These are phyloP conservation scores for Hippocampus abdominalis DNA, from an alignment of 2,113 vertebrate genomes.

Conservation along the genomic window DNA sequence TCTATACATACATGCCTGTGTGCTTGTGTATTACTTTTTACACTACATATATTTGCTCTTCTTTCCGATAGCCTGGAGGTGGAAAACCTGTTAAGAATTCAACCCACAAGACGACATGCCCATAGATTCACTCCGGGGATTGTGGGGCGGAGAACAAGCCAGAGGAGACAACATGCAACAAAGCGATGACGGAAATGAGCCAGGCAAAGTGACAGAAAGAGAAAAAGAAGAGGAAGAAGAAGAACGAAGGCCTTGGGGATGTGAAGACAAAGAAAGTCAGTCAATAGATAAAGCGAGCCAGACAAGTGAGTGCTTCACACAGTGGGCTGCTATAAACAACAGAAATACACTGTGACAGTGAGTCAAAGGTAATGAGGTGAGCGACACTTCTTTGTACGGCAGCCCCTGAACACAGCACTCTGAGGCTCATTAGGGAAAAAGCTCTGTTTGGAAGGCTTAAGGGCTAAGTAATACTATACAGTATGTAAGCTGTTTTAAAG, in stretches of 20 bases:
- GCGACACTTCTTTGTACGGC: neutral
- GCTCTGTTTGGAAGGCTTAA: neutral
- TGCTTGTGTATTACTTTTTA: constrained; percentile 7
- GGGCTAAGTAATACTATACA: neutral
- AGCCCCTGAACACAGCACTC: constrained; percentile 1
- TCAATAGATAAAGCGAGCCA: constrained; percentile 3
- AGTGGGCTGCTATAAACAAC: constrained; percentile 2
- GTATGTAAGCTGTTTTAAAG: neutral
- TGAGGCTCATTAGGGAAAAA: neutral
- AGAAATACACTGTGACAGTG: constrained; percentile 22
- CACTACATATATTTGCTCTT: constrained; percentile 17
- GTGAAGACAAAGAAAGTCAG: constrained; percentile 3
- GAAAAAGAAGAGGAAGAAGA: constrained; percentile 4
- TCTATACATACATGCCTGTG: constrained; percentile 1
- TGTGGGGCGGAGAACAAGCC: constrained; percentile 28
- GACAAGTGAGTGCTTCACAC: constrained; percentile 2
- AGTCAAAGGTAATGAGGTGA: constrained; percentile 19
- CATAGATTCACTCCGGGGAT: constrained; percentile 32
- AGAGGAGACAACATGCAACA: constrained; percentile 31
- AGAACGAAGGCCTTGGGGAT: constrained; percentile 20
- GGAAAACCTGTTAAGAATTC: constrained; percentile 25
- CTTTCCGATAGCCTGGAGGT: constrained; percentile 19
- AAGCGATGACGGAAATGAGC: constrained; percentile 33
- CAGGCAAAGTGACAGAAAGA: constrained; percentile 36
- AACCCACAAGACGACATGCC: constrained; percentile 39